Percentiles rank a stretch among this genome's conserved stretches.
These are phyloP conservation scores for Sinella curviseta DNA, from an alignment of 1,140 invertebrate genomes.

Conservation along the genomic window DNA sequence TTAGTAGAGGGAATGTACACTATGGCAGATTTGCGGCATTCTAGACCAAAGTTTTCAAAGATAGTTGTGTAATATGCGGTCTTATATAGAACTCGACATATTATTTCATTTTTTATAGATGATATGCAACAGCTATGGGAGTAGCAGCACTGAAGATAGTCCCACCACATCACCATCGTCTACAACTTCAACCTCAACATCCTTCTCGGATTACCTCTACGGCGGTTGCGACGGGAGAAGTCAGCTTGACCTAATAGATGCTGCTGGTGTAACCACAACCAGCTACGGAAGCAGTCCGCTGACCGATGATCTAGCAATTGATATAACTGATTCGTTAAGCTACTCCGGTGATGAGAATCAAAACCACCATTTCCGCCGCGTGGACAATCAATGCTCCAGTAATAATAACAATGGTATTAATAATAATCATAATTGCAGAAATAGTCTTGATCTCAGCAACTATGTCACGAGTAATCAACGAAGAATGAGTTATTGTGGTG, in stretches of 20 bases:
- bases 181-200: background rate
- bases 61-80: background rate
- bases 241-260: background rate
- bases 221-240: background rate
- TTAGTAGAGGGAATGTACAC: background rate
- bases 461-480: background rate
- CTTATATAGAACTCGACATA: background rate
- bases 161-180: background rate
- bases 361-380: background rate
- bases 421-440: background rate
- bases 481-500: background rate
- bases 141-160: background rate
- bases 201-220: background rate
- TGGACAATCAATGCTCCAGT: background rate
- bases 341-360: background rate
- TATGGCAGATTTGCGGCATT: background rate
- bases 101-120: background rate
- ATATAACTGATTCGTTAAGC: background rate
- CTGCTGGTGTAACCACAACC: background rate
- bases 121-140: slow-evolving; percentile 18
- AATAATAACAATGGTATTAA: background rate
- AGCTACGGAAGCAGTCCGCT: too few relatives aligned
- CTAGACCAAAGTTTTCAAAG: too few relatives aligned
- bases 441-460: background rate
- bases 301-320: background rate